Percentiles rank a stretch among this genome's conserved stretches.
Conservation (phyloP, 2,113 vertebrate species). For the Chionis minor region DNA sequence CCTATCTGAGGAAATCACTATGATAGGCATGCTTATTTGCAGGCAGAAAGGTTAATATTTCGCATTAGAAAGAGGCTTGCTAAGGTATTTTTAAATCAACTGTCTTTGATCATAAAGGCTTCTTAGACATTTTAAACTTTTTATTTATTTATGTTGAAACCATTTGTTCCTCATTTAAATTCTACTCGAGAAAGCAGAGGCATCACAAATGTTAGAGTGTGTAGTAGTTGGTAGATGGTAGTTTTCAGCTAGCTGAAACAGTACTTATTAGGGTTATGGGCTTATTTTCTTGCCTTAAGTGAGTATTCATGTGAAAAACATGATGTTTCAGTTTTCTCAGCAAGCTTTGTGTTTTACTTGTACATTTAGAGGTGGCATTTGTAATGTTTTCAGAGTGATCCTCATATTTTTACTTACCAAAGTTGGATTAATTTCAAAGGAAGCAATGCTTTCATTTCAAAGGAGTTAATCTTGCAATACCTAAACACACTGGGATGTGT, state of each 20-base stretch:
- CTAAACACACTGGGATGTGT: not conserved
- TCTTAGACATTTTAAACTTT: constrained; percentile 15
- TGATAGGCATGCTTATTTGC: not conserved
- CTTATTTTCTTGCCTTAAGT: constrained; percentile 9
- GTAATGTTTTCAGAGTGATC: not conserved
- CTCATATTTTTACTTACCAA: not conserved
- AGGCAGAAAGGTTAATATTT: constrained; percentile 48
- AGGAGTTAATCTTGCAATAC: not conserved
- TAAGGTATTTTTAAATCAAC: constrained; percentile 17
- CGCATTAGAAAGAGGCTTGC: constrained; percentile 24
- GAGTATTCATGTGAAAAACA: not conserved
- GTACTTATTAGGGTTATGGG: not conserved
- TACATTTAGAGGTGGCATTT: not conserved
- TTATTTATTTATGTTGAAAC: constrained; percentile 45
- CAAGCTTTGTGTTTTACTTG: not conserved
- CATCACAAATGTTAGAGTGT: not conserved
- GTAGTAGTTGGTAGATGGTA: not conserved
- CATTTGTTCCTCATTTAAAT: constrained; percentile 34
- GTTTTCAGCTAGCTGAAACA: constrained; percentile 1
- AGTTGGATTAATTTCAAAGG: not conserved
- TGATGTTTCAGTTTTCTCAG: not conserved
- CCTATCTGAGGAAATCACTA: not conserved
- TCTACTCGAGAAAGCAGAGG: not conserved
- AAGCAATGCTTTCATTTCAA: not conserved
- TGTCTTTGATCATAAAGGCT: not conserved